Evolutionary conservation across 2,888 invertebrate genomes (phyloP).

Genomic region (Microdon myrmicae): DNA sequence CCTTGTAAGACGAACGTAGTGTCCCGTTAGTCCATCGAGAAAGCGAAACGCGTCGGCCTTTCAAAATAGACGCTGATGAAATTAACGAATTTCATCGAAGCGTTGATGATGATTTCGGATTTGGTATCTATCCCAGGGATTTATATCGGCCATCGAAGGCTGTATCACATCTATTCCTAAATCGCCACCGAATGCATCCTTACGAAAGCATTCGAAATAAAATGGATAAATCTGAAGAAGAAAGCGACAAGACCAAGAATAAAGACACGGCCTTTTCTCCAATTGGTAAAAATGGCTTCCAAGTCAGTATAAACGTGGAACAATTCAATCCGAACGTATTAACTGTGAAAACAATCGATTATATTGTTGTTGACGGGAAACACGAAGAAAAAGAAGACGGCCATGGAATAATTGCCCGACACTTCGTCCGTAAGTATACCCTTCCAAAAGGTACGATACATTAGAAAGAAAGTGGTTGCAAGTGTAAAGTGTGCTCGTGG

Average conservation of each 20-base stretch:
- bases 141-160: constrained; percentile 44
- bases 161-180: constrained; percentile 39
- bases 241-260: constrained; percentile 57
- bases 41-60: no score
- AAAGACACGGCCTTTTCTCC: constrained; percentile 64
- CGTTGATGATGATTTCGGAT: constrained; percentile 55
- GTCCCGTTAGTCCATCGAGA: no score
- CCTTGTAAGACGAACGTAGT: no score
- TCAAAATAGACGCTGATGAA: no score
- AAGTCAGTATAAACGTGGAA: constrained; percentile 76
- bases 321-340: constrained; percentile 78
- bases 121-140: constrained; percentile 52
- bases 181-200: constrained; percentile 45
- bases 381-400: constrained; percentile 78
- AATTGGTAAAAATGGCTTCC: constrained; percentile 75
- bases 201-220: constrained; percentile 56
- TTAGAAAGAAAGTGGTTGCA: no score
- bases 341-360: constrained; percentile 75
- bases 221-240: constrained; percentile 70
- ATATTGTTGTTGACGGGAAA: constrained; percentile 75
- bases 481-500: no score
- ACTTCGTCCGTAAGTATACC: constrained; percentile 79
- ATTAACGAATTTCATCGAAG: constrained; percentile 54
- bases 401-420: constrained; percentile 81
- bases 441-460: constrained; percentile 77